phyloP scores from a whole-genome alignment of 2,113 vertebrate genomes.

The Gasterosteus aculeatus region DNA sequence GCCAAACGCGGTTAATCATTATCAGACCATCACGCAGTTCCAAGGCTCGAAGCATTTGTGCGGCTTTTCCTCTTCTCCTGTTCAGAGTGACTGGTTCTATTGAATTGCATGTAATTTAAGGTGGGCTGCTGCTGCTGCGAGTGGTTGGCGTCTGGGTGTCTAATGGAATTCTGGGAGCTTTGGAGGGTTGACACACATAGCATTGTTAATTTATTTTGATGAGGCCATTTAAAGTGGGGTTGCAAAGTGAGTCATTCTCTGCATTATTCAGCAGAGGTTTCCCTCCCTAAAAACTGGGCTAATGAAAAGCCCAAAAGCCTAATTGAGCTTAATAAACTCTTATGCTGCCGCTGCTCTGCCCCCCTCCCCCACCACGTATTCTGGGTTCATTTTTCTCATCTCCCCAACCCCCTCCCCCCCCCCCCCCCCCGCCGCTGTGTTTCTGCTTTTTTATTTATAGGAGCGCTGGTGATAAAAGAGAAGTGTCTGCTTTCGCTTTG shows the following conservation, averaged over 20 bases:
- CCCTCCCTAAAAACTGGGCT: slow-evolving; percentile 79
- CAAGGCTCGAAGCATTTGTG: slow-evolving; percentile 16
- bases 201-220: slow-evolving; percentile 41
- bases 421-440: slow-evolving; percentile 39
- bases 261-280: slow-evolving; percentile 79
- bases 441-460: slow-evolving; percentile 51
- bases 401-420: slow-evolving; percentile 42
- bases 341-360: slow-evolving; percentile 59
- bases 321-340: slow-evolving; percentile 78
- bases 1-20: slow-evolving; percentile 51
- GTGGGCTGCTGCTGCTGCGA: slow-evolving; percentile 48
- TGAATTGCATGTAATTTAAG: slow-evolving; percentile 71
- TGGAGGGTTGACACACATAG: slow-evolving; percentile 70
- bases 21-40: slow-evolving; percentile 25
- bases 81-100: slow-evolving; percentile 60
- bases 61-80: slow-evolving; percentile 38
- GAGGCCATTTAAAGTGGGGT: slow-evolving; percentile 61
- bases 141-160: slow-evolving; percentile 62
- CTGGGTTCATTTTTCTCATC: slow-evolving; percentile 59
- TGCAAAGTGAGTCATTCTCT: slow-evolving; percentile 69
- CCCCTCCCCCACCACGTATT: slow-evolving; percentile 57
- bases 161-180: slow-evolving; percentile 71
- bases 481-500: slow-evolving; percentile 43
- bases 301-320: slow-evolving; percentile 82
- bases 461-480: slow-evolving; percentile 57